Conservation (phyloP, 2,113 vertebrate genomes). For the Amblyopsis rosae region DNA sequence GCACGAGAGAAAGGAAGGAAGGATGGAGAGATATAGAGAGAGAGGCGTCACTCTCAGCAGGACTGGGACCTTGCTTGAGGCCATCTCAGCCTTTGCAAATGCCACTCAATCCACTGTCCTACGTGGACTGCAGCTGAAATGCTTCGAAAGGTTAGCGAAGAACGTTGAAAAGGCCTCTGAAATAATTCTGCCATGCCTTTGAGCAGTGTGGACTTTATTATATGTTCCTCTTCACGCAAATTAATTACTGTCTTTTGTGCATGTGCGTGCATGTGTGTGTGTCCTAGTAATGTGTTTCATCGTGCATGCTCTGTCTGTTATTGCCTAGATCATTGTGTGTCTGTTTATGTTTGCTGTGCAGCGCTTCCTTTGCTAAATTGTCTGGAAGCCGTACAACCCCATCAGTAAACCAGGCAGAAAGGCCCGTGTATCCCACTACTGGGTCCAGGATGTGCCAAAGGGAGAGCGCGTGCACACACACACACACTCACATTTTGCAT, state of each 20-base stretch:
- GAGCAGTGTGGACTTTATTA: neutral
- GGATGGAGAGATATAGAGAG: neutral
- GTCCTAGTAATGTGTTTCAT: constrained; percentile 21
- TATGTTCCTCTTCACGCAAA: constrained; percentile 1
- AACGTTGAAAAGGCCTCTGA: constrained; percentile 1
- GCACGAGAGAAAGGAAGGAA: neutral
- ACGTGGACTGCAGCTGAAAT: neutral
- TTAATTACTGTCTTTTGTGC: constrained; percentile 23
- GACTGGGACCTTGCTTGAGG: neutral
- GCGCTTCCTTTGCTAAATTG: constrained; percentile 84
- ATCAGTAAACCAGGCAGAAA: constrained; percentile 91
- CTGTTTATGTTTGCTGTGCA: constrained; percentile 80
- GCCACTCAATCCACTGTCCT: neutral
- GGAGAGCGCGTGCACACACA: constrained; percentile 33
- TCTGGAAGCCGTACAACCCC: constrained; percentile 82
- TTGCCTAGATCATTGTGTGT: constrained; percentile 59
- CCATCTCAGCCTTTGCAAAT: neutral
- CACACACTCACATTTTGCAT: constrained; percentile 27
- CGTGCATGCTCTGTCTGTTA: constrained; percentile 41
- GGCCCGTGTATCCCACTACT: constrained; percentile 66
- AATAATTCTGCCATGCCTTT: neutral
- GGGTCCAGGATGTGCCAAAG: constrained; percentile 64
- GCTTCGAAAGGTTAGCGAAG: neutral
- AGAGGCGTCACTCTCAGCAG: neutral
- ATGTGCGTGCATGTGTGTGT: constrained; percentile 15